Conservation (phyloP, 1,140 invertebrate genomes). For the Thereuonema tuberculata region DNA sequence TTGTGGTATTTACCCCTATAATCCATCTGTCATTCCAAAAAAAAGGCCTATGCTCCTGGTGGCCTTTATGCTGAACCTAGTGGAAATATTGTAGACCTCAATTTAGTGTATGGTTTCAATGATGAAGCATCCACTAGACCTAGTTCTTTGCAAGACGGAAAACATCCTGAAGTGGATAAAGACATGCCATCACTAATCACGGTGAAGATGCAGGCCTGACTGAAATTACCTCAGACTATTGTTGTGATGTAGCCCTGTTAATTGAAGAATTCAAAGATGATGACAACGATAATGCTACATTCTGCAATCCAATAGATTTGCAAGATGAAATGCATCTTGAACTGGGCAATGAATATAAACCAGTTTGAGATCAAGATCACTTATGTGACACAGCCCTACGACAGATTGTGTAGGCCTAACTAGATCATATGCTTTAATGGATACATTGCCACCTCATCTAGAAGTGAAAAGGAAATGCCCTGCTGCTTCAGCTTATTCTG, state of each 20-base stretch:
- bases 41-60: constrained; percentile 23
- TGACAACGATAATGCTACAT: no score
- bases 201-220: not conserved
- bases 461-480: not conserved
- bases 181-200: not conserved
- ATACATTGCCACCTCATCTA: not conserved
- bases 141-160: not conserved
- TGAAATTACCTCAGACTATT: not conserved
- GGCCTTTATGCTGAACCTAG: constrained; percentile 13
- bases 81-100: not conserved
- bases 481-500: not conserved
- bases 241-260: no score
- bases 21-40: constrained; percentile 24
- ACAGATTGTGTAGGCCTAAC: not conserved
- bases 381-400: not conserved
- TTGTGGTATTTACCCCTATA: constrained; percentile 23
- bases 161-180: not conserved
- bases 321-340: not conserved
- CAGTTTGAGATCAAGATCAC: not conserved
- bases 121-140: not conserved
- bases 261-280: not conserved
- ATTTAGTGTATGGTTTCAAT: not conserved
- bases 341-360: not conserved
- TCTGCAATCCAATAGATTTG: not conserved
- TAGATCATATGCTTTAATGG: not conserved